Base-by-base conservation (phyloP, 1,140 invertebrate species). In the Drosophila santomea region DNA sequence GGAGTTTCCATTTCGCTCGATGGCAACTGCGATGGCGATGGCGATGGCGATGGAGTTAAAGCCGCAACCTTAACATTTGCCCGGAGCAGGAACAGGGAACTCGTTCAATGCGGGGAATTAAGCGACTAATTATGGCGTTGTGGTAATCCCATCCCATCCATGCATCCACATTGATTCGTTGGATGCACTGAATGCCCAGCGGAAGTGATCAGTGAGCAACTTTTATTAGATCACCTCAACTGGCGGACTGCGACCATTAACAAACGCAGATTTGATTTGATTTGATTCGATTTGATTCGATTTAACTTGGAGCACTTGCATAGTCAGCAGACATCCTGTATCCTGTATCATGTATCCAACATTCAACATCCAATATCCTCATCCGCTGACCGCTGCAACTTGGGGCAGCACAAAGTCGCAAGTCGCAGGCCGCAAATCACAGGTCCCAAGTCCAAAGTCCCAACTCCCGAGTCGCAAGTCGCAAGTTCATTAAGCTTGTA, bases 401-500 rank as follows among this genome's bases (percentile, higher is more conserved):
- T 17, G 61, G 61, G 61, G 20, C 38, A 63, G 28, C 56, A 14
- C 41, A 28, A 61, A 61, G 61, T 63, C 17, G 55, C 55, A 61
- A 61, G 61, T 63, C 17, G 55, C 55, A 32, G 35, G 39, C 17
- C 7, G 39, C 52, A 41, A 69, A 38, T 17, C 10, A 20, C 67
- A 43, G 60, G 38, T 72, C 4, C 32, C 56, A 47, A 10, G 28
- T 35, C 48, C 28, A 32, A n/a, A 20, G 50, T 47, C 41, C 17
- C 36, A 12, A 35, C n/a, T 23, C 14, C 39, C 36, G 14, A 57
- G 52, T 41, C 57, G 36, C 69, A 48, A 68, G 48, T 74, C 48
- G 60, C 62, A 81, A 82, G 80, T 82, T 74, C 68, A 84, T 84
- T 84, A 71, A 77, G 74, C 78, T 75, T 80, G 56, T 67, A 80